Base-by-base conservation (phyloP, 2,113 vertebrate species). In the Pseudorasbora parva region DNA sequence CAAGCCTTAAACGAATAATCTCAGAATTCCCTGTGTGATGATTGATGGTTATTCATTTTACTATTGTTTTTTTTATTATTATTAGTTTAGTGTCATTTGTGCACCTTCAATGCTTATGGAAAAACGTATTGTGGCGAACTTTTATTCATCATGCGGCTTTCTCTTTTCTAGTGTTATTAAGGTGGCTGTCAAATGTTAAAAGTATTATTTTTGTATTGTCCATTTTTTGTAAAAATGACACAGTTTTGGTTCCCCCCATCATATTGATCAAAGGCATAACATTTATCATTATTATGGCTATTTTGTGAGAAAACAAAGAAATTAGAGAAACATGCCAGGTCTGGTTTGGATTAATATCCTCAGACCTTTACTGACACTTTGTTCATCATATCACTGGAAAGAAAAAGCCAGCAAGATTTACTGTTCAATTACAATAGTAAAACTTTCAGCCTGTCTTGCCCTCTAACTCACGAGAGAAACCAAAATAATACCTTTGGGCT, bases 401-500 rank as follows among this genome's bases (percentile, higher is more conserved):
- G 59, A 64, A 51, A 54, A 57, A 37, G 47, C 19, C 60, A 47
- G 73, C 5, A 60, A 85, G 83, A 85, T 84, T 84, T 86, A 85
- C 60, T 49, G 78, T 84, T 83, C 81, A 88, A 87, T 89, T 84
- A 85, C 81, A 83, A 49, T 69, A 21, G 17, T 43, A 23, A 21
- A 81, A 83, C 25, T 60, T 78, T 75, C 75, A 64, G 83, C 27
- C 41, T 19, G 66, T 43, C 45, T 81, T 19, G 51, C 54, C 37
- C 21, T 81, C 33, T 74, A 15, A 62, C 71, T 85, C 76, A 82
- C 69, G 60, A 78, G 57, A 86, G 41, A 56, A 83, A 77, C 9
- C 71, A 81, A 79, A 84, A 86, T 68, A 59, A 87, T 71, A 76
- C 84, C 81, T 82, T 74, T n/a, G 84, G 78, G 84, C 80, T 9